These are phyloP conservation scores for Calameuta filiformis DNA, from an alignment of 2,888 invertebrate species.

Conservation along the genomic window DNA sequence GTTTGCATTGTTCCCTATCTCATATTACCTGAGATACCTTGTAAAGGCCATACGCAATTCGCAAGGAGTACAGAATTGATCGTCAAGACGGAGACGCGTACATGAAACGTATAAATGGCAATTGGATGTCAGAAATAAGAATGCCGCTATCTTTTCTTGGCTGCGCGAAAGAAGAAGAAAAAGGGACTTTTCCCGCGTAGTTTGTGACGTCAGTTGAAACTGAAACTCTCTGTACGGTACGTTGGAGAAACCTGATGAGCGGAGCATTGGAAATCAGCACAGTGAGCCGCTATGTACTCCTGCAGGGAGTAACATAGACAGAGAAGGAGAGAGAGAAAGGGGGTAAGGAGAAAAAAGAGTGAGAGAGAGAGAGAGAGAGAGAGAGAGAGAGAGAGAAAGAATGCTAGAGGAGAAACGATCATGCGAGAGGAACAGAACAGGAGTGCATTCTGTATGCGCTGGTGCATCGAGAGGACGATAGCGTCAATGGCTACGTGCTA, in stretches of 20 bases:
- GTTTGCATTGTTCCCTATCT: not conserved
- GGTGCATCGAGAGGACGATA: not conserved
- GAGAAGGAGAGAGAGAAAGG: not conserved
- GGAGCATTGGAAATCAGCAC: constrained; percentile 32
- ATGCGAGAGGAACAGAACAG: constrained; percentile 7
- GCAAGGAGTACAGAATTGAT: not conserved
- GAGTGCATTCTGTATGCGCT: not conserved
- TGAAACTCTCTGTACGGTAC: constrained; percentile 23
- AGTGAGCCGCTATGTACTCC: constrained; percentile 6
- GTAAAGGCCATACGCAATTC: not conserved
- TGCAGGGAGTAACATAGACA: not conserved
- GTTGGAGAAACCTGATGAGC: constrained; percentile 22
- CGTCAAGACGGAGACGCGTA: not conserved
- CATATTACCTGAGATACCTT: not conserved
- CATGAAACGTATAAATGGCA: not conserved
- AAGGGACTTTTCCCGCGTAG: constrained; percentile 3
- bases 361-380: not conserved
- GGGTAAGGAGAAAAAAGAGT: not conserved
- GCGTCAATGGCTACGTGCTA: not conserved
- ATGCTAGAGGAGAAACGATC: not conserved
- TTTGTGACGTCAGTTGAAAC: constrained; percentile 18
- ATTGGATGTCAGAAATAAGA: not conserved
- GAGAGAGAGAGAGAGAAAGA: not conserved
- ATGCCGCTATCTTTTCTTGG: not conserved
- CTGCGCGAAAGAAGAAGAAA: not conserved